Percentiles rank a stretch among this genome's conserved stretches.
phyloP scores from a whole-genome alignment of 2,888 invertebrate species.

The Himalopsyche anomala region DNA sequence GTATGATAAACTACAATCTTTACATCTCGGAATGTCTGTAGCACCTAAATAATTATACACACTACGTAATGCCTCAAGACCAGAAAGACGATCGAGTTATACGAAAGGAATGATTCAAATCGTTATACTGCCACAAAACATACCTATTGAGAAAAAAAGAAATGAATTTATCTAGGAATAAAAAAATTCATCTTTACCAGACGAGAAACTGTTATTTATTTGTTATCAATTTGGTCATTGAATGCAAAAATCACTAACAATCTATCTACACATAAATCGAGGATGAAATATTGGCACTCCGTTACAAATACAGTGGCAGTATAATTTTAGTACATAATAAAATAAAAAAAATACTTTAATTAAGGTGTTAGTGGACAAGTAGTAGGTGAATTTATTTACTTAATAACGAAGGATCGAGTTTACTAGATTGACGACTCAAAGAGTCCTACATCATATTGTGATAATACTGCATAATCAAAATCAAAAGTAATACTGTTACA shows the following conservation, averaged over 20 bases:
- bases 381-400: conserved; percentile 11
- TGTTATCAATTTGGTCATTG: neutral
- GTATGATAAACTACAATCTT: conserved; percentile 36
- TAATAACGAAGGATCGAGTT: neutral
- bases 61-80: conserved; percentile 34
- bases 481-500: conserved; percentile 4
- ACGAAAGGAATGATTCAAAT: conserved; percentile 27
- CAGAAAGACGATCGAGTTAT: neutral
- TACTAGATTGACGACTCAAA: conserved; percentile 16
- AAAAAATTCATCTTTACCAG: neutral
- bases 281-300: conserved; percentile 37
- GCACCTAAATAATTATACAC: conserved; percentile 41
- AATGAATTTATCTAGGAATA: conserved; percentile 23
- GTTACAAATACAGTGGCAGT: conserved; percentile 38
- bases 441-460: neutral
- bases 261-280: conserved; percentile 4
- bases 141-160: neutral
- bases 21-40: conserved; percentile 16
- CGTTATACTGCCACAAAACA: conserved; percentile 39
- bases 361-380: neutral
- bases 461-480: conserved; percentile 12
- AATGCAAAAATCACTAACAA: conserved; percentile 11
- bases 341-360: conserved; percentile 11
- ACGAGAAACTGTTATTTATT: conserved; percentile 27
- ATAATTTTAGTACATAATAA: conserved; percentile 22